phyloP scores from a whole-genome alignment of 2,888 invertebrate genomes.

The Trachelus iudaicus region DNA sequence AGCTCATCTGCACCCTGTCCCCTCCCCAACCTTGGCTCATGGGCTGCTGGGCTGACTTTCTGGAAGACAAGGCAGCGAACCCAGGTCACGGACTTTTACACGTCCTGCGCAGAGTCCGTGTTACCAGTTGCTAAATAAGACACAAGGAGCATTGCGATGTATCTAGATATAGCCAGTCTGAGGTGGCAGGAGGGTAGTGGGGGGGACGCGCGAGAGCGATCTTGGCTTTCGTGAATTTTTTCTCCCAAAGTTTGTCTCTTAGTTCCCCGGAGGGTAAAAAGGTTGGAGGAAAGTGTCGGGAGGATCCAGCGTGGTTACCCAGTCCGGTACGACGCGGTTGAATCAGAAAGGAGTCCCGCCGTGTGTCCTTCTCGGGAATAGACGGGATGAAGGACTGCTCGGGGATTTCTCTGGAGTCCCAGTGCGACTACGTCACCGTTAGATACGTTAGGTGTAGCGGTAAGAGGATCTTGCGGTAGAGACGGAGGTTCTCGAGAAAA shows the following conservation, averaged over 20 bases:
- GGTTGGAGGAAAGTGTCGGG: not conserved
- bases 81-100: not conserved
- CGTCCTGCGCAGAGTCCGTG: too few species aligned
- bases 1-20: not conserved
- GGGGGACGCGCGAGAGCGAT: not conserved
- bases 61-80: not conserved
- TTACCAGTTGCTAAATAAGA: not conserved
- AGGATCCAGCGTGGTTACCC: not conserved
- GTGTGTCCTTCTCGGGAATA: slow-evolving; percentile 11
- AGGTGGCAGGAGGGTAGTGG: not conserved
- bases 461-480: not conserved
- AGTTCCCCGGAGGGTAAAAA: not conserved
- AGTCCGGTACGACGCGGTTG: not conserved
- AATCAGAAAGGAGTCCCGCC: slow-evolving; percentile 23
- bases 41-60: not conserved
- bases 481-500: not conserved
- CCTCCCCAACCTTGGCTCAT: not conserved
- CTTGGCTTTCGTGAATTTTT: not conserved
- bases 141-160: not conserved
- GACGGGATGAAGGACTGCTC: slow-evolving; percentile 31
- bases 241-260: not conserved
- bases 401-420: slow-evolving; percentile 18
- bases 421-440: not conserved
- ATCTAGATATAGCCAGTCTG: not conserved
- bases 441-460: not conserved